A percentile compares a stretch with the other conserved stretches of the same genome.
phyloP scores from a whole-genome alignment of 2,113 vertebrate genomes.

The Gymnocephalus cernua region DNA sequence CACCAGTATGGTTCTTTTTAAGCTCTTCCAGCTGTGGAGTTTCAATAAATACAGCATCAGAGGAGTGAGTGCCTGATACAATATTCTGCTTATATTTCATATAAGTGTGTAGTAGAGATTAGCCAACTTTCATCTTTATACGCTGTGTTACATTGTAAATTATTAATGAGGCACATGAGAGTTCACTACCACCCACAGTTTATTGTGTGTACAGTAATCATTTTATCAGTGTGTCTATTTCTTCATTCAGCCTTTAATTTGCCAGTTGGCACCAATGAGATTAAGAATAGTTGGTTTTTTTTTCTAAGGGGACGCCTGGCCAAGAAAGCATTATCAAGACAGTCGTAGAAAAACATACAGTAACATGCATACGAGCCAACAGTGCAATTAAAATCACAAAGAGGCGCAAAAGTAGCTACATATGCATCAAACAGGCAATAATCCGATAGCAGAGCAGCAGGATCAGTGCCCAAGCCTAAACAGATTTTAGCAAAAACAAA shows the following conservation, averaged over 20 bases:
- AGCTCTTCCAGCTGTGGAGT: slow-evolving; percentile 11
- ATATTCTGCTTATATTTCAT: slow-evolving; percentile 34
- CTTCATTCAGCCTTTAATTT: background rate
- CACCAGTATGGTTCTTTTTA: slow-evolving; percentile 5
- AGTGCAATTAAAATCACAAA: slow-evolving; percentile 24
- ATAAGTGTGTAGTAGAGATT: slow-evolving; percentile 2
- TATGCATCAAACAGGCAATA: slow-evolving; percentile 9
- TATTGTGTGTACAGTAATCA: slow-evolving; percentile 1
- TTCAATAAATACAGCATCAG: slow-evolving; percentile 31
- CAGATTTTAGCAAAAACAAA: slow-evolving; percentile 33
- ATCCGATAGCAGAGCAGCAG: slow-evolving; percentile 21
- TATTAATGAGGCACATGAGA: slow-evolving; percentile 41
- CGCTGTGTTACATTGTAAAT: slow-evolving; percentile 17
- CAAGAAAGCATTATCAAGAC: slow-evolving; percentile 2
- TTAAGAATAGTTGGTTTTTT: background rate
- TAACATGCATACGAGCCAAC: background rate
- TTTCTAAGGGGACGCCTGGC: background rate
- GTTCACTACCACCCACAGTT: slow-evolving; percentile 3
- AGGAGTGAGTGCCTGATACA: slow-evolving; percentile 17
- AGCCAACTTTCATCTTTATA: slow-evolving; percentile 27
- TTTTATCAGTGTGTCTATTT: background rate
- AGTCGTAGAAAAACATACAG: background rate
- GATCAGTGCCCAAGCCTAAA: slow-evolving; percentile 13
- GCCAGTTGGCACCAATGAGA: slow-evolving; percentile 23
- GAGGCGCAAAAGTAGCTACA: background rate